phyloP scores from a whole-genome alignment of 1,140 invertebrate species.

The Camponotus pennsylvanicus region DNA sequence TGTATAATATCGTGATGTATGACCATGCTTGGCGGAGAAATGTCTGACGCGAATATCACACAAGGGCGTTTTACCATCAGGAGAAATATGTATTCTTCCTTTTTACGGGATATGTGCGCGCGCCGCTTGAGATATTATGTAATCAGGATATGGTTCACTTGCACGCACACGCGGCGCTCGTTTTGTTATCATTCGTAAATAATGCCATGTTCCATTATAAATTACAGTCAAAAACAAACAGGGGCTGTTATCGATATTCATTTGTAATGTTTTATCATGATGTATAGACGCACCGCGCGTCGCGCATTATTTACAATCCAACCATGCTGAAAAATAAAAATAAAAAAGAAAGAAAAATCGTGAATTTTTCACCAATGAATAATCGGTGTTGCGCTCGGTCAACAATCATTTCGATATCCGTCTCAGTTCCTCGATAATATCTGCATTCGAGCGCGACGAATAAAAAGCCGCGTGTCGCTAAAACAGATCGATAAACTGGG shows the following conservation, averaged over 20 bases:
- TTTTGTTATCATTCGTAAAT: slow-evolving; percentile 55
- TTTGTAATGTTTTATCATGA: slow-evolving; percentile 59
- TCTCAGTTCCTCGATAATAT: slow-evolving; percentile 13
- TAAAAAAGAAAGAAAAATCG: background rate
- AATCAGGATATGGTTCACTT: slow-evolving; percentile 23
- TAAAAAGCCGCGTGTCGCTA: slow-evolving; percentile 51
- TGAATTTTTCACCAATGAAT: slow-evolving; percentile 52
- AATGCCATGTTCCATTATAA: slow-evolving; percentile 42
- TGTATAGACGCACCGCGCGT: slow-evolving; percentile 35
- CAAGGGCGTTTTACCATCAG: background rate
- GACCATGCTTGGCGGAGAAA: background rate
- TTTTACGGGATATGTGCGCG: background rate
- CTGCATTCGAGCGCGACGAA: background rate
- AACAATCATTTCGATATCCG: slow-evolving; percentile 37
- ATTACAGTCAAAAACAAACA: slow-evolving; percentile 49
- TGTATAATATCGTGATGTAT: slow-evolving; percentile 31
- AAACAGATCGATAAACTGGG: slow-evolving; percentile 45
- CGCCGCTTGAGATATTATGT: slow-evolving; percentile 4
- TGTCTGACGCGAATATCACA: background rate
- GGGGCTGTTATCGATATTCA: slow-evolving; percentile 51
- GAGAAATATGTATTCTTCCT: background rate
- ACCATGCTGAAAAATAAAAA: slow-evolving; percentile 32
- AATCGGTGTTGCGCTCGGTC: slow-evolving; percentile 9
- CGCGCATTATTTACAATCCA: slow-evolving; percentile 49
- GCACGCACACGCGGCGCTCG: background rate